phyloP scores from a whole-genome alignment of 2,113 vertebrate genomes.

The Oryzias celebensis region DNA sequence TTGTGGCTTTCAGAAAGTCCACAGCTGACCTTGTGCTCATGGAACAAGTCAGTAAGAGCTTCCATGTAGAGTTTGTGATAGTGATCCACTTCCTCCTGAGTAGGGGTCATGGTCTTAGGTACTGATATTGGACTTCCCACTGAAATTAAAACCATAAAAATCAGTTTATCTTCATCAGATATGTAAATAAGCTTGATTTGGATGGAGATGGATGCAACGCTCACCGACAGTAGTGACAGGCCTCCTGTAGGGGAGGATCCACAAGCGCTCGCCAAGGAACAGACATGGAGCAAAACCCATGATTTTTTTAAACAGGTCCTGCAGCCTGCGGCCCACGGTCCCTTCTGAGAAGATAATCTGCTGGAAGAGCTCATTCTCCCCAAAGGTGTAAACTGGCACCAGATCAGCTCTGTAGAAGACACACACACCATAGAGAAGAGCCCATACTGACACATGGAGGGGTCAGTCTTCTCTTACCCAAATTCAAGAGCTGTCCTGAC shows the following conservation, averaged over 20 bases:
- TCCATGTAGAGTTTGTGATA: slow-evolving; percentile 81
- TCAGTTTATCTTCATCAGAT: not conserved
- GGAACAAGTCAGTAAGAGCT: slow-evolving; percentile 76
- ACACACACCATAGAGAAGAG: not conserved
- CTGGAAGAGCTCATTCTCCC: slow-evolving; percentile 82
- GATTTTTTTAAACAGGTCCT: slow-evolving; percentile 76
- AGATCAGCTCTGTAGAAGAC: slow-evolving; percentile 76
- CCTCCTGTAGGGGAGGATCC: slow-evolving; percentile 70
- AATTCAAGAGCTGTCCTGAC: slow-evolving; percentile 78
- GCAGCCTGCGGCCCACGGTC: slow-evolving; percentile 66
- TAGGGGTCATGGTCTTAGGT: slow-evolving; percentile 56
- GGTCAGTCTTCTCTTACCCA: slow-evolving; percentile 67
- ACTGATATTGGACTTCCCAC: slow-evolving; percentile 82
- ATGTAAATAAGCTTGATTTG: not conserved
- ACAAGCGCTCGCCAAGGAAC: slow-evolving; percentile 74
- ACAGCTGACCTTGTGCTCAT: slow-evolving; percentile 79
- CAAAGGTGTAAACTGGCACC: slow-evolving; percentile 83
- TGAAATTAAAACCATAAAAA: slow-evolving; percentile 38
- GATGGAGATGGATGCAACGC: slow-evolving; percentile 36
- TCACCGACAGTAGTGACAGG: slow-evolving; percentile 84
- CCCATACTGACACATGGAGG: no score
- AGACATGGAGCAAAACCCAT: slow-evolving; percentile 80
- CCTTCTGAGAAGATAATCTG: slow-evolving; percentile 70
- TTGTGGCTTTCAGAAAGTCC: slow-evolving; percentile 72
- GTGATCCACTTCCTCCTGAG: slow-evolving; percentile 74